phyloP scores from a whole-genome alignment of 2,113 vertebrate genomes.

The Bujurquina vittata region DNA sequence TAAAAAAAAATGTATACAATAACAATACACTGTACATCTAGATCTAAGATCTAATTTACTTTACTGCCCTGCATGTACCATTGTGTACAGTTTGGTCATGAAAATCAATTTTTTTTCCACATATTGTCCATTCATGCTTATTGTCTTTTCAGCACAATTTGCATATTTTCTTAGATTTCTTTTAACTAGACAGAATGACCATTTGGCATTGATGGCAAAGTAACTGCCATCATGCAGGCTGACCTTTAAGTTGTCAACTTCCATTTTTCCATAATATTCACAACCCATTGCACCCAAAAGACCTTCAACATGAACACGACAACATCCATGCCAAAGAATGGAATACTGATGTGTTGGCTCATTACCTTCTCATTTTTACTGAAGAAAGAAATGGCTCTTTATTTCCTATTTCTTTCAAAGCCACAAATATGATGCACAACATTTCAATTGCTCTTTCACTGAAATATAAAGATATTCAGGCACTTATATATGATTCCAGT shows the following conservation, averaged over 20 bases:
- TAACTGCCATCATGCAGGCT: background rate
- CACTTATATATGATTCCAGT: background rate
- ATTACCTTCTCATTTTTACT: rapidly evolving
- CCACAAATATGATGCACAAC: background rate
- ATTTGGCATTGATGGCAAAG: no score
- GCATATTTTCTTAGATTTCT: background rate
- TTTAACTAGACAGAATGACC: background rate
- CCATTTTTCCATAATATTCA: no score
- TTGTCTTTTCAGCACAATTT: background rate
- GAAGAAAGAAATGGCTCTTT: background rate
- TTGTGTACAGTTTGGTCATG: no score
- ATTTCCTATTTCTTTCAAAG: background rate
- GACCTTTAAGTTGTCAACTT: background rate
- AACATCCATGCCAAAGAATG: no score
- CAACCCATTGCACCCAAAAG: no score
- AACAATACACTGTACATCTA: background rate
- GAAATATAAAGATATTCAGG: background rate
- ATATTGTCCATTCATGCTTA: background rate
- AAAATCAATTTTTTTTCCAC: no score
- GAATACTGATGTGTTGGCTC: background rate
- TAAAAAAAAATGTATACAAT: background rate
- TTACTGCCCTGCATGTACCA: no score
- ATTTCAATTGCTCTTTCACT: background rate
- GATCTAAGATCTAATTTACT: background rate
- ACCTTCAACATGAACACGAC: no score